Percentiles rank a stretch among this genome's conserved stretches.
Evolutionary conservation across 2,888 invertebrate genomes (phyloP).

Genomic region (Erebia aethiops): DNA sequence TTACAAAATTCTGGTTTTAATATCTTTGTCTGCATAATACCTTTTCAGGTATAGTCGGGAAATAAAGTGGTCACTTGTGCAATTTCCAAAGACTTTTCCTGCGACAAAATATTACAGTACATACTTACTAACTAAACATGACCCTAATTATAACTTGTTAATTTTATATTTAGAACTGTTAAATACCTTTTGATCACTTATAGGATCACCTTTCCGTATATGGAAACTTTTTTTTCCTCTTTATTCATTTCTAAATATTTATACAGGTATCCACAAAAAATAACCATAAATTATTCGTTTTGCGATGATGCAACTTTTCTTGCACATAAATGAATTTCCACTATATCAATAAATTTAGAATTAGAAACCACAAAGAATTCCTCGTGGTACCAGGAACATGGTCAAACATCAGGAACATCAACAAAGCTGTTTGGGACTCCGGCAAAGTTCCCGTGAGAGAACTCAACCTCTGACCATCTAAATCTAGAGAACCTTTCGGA

Average conservation of each 20-base stretch:
- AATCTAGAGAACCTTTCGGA: slow-evolving; percentile 11
- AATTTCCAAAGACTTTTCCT: no score
- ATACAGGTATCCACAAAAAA: no score
- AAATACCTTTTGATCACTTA: no score
- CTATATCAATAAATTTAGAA: neutral
- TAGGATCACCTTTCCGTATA: no score
- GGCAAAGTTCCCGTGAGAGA: slow-evolving; percentile 27
- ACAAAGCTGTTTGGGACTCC: slow-evolving; percentile 20
- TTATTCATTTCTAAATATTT: no score
- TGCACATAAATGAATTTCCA: neutral
- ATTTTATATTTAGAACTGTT: no score
- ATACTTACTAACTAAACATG: no score
- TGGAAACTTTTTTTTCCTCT: no score
- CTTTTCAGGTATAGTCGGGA: neutral
- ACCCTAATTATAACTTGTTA: no score
- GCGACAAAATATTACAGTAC: no score
- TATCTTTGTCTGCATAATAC: slow-evolving; percentile 43
- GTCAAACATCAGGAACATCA: slow-evolving; percentile 3
- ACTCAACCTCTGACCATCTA: slow-evolving; percentile 33
- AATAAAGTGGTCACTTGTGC: neutral
- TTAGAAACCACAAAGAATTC: neutral
- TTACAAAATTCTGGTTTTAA: slow-evolving; percentile 59
- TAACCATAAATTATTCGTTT: no score
- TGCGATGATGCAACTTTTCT: neutral
- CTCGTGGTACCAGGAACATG: neutral